Percentiles rank a stretch among this genome's conserved stretches.
These are phyloP conservation scores for Melanostoma scalare DNA, from an alignment of 2,888 invertebrate genomes.

Conservation along the genomic window DNA sequence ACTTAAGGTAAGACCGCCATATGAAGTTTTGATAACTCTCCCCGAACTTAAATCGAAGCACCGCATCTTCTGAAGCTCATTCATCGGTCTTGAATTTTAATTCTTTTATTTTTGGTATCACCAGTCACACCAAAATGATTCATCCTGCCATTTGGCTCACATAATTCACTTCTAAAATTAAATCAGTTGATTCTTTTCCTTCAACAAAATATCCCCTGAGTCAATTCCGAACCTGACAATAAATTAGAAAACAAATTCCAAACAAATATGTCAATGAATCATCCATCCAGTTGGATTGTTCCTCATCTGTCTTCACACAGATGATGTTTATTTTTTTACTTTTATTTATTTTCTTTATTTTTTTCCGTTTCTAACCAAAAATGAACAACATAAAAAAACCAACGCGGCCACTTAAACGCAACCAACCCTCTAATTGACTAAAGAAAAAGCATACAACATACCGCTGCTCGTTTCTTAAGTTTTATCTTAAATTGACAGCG, in stretches of 20 bases:
- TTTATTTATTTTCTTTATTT: background rate
- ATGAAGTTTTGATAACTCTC: too few species aligned
- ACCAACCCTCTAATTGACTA: slow-evolving; percentile 66
- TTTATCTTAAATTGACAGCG: slow-evolving; percentile 43
- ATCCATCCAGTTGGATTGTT: slow-evolving; percentile 40
- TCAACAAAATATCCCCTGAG: slow-evolving; percentile 37
- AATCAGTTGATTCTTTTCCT: background rate
- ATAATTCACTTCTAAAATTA: slow-evolving; percentile 36
- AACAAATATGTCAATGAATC: slow-evolving; percentile 69
- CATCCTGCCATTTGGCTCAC: slow-evolving; percentile 31
- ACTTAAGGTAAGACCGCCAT: too few species aligned
- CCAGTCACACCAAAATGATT: slow-evolving; percentile 29
- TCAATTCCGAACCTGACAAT: slow-evolving; percentile 51
- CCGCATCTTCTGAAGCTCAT: too few species aligned
- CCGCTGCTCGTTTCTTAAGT: slow-evolving; percentile 22
- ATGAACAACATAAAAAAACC: slow-evolving; percentile 5
- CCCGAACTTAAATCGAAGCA: too few species aligned
- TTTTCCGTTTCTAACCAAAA: background rate
- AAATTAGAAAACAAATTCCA: slow-evolving; percentile 60
- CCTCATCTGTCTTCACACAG: slow-evolving; percentile 24
- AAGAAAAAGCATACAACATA: slow-evolving; percentile 21
- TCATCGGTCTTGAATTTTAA: too few species aligned
- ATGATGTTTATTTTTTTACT: background rate
- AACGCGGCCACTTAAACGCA: slow-evolving; percentile 50
- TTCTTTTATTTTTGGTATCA: too few species aligned